Percentiles rank a stretch among this genome's conserved stretches.
phyloP scores from a whole-genome alignment of 1,140 invertebrate species.

The Meloidogyne floridensis region DNA sequence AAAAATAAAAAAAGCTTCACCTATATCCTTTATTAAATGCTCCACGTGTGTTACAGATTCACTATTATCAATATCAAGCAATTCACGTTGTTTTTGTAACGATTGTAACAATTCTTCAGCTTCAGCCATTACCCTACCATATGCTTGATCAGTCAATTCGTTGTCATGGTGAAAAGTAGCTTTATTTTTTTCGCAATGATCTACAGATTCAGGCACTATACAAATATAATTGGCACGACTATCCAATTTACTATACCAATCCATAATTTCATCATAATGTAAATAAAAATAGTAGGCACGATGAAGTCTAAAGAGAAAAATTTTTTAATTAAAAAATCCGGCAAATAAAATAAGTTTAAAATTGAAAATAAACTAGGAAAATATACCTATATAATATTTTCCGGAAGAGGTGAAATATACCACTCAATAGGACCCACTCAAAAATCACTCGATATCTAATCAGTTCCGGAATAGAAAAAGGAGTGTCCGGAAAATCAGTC shows the following conservation, averaged over 20 bases:
- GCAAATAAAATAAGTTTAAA: too few species aligned
- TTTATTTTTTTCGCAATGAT: conserved; percentile 55
- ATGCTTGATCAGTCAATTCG: conserved; percentile 55
- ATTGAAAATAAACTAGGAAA: too few species aligned
- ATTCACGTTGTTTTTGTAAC: conserved; percentile 39
- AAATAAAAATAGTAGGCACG: conserved; percentile 92
- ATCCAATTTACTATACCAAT: conserved; percentile 42
- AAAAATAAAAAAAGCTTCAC: background rate
- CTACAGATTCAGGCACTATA: conserved; percentile 37
- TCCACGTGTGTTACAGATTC: conserved; percentile 45
- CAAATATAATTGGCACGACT: conserved; percentile 27
- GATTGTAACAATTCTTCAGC: conserved; percentile 44
- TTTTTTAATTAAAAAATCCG: too few species aligned
- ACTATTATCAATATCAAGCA: conserved; percentile 48
- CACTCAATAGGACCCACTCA: too few species aligned
- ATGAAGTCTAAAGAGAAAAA: conserved; percentile 68
- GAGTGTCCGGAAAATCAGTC: too few species aligned
- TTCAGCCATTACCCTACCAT: conserved; percentile 55
- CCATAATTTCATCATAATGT: conserved; percentile 84
- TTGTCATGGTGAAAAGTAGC: conserved; percentile 53
- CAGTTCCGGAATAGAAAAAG: too few species aligned
- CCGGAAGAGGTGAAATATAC: too few species aligned
- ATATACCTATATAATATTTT: too few species aligned
- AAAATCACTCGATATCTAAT: too few species aligned
- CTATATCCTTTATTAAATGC: conserved; percentile 41